These are phyloP conservation scores for Peromyscus nudipes DNA, from an alignment of 2,797 vertebrate species.

Conservation along the genomic window DNA sequence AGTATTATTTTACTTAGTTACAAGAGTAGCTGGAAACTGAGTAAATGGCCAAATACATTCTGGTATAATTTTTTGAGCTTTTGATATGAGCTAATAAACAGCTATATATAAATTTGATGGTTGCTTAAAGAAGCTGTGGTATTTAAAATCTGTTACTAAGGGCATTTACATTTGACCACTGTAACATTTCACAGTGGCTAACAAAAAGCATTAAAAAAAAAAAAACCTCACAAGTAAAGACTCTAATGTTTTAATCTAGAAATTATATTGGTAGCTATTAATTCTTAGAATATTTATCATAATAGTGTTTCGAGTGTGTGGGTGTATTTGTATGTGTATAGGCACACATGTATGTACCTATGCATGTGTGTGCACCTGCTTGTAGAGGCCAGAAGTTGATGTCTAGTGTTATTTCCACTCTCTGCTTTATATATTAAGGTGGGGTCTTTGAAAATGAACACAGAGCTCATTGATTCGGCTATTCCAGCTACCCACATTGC, in stretches of 20 bases:
- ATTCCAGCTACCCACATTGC: no score
- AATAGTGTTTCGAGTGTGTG: not conserved
- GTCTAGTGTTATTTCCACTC: not conserved
- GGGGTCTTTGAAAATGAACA: not conserved
- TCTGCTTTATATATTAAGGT: not conserved
- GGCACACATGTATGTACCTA: not conserved
- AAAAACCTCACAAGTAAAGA: not conserved
- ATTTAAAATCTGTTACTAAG: not conserved
- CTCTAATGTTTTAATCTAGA: not conserved
- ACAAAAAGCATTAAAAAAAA: not conserved
- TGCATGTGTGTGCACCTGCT: not conserved
- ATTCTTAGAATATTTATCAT: not conserved
- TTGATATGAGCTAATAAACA: not conserved
- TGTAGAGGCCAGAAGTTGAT: not conserved
- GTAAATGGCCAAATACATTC: not conserved
- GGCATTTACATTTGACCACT: not conserved
- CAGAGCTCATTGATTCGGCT: not conserved
- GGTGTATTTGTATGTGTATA: not conserved
- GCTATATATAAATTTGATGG: not conserved
- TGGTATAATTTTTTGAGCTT: not conserved
- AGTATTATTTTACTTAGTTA: not conserved
- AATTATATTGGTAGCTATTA: not conserved
- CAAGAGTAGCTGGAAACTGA: not conserved
- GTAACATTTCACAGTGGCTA: accelerated
- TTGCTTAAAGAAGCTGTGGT: not conserved